Base-by-base conservation (phyloP, 2,888 invertebrate species). In the Ashinkailepas kermadecensis region DNA sequence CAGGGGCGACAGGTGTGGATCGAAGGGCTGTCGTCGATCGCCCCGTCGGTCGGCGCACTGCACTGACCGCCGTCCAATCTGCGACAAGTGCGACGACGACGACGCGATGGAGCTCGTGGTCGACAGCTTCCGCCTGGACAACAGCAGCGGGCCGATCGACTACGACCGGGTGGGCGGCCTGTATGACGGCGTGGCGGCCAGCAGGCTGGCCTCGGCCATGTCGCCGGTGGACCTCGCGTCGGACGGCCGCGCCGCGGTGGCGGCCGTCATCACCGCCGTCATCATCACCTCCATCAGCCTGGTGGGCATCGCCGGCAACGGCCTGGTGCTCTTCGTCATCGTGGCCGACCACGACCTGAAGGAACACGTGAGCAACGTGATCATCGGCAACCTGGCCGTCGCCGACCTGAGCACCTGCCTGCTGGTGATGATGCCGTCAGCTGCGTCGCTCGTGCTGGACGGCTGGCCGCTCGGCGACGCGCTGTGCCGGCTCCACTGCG, bases 371-470 rank as follows among this genome's bases (percentile, higher is more conserved):
- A 78, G 78, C 25, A 82, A 82, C 65, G 12, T 82, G 25, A 78
- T 82, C 39, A 62, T 82, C 21, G 81, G 56, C 78, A 82, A 81
- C 23, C 58, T 82, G 81, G 82, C 82, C 23, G 78, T 79, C 11
- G 65, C 81, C 54, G 82, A 82, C 78, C n/a, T 79, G 56, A 57
- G 78, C 59, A 82, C 82, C 6, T 81, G 78, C 11, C 23, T 82
- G 23, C 78, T 81, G 78, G 82, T 82, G n/a, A 79, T 82, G 82
- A 21, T 82, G 54, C 82, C 82, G 13, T 62, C 78, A 18, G 81
- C 79, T 25, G 54, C 25, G 10, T 81, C 82, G 6, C 64, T 82
- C 9, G 25, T 80, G 21, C 11, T 25, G 23, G 82, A 82, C 57
- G n/a, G 56, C 54, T 82, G 82, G 82, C 82, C 82, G 23, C 65